phyloP scores from a whole-genome alignment of 2,888 invertebrate species.

The Pegoplata infirma region DNA sequence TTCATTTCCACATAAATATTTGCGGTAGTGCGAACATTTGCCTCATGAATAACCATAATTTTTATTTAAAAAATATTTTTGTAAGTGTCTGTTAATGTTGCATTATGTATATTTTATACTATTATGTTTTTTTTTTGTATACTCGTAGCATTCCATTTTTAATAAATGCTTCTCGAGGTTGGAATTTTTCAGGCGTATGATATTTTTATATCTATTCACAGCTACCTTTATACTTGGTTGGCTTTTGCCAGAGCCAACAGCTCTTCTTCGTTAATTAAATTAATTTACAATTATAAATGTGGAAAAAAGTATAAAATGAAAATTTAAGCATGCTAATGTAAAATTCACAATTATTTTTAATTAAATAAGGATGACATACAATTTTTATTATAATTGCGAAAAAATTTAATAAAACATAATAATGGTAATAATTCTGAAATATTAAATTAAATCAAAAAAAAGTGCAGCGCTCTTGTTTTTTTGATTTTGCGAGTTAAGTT shows the following conservation, averaged over 20 bases:
- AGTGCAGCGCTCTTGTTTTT: no score
- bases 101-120: conserved; percentile 2
- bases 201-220: conserved; percentile 20
- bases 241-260: not conserved
- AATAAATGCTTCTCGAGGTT: conserved; percentile 10
- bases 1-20: not conserved
- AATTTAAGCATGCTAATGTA: conserved; percentile 58
- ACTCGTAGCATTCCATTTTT: no score
- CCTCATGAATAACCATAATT: no score
- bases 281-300: conserved; percentile 58
- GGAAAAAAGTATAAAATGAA: conserved; percentile 52
- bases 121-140: not conserved
- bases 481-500: no score
- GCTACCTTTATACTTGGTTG: not conserved
- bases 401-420: conserved; percentile 34
- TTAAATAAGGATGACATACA: conserved; percentile 29
- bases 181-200: conserved; percentile 27
- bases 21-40: not conserved
- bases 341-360: conserved; percentile 55
- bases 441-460: no score
- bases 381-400: conserved; percentile 27
- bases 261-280: conserved; percentile 50
- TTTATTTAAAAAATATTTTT: not conserved
- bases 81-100: conserved; percentile 11
- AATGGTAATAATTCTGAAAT: no score